Percentiles rank a stretch among this genome's conserved stretches.
Conservation (phyloP, 2,113 vertebrate genomes). For the Thunnus thynnus region DNA sequence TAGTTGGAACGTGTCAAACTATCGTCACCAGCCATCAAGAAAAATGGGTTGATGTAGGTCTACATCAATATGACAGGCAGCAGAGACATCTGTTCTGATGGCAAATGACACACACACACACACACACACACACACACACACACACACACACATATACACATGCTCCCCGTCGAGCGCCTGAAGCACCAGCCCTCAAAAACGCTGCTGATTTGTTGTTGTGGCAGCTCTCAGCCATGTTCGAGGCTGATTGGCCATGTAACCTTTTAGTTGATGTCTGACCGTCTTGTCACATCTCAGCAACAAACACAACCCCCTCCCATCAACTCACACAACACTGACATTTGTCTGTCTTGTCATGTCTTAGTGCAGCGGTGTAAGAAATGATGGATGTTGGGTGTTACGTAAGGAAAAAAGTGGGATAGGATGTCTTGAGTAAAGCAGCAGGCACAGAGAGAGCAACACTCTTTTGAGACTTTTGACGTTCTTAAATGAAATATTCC, state of each 20-base stretch:
- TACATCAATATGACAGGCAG: conserved; percentile 59
- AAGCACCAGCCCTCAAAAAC: conserved; percentile 61
- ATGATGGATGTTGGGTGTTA: conserved; percentile 61
- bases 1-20: conserved; percentile 54
- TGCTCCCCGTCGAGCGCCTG: conserved; percentile 3
- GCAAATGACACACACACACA: conserved; percentile 43
- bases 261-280: conserved; percentile 64
- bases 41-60: conserved; percentile 43
- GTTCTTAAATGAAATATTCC: conserved; percentile 40
- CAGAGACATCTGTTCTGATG: conserved; percentile 59
- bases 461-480: conserved; percentile 25
- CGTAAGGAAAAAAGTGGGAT: conserved; percentile 42
- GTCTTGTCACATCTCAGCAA: conserved; percentile 61
- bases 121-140: conserved; percentile 16
- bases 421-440: conserved; percentile 29
- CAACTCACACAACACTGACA: conserved; percentile 47
- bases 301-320: conserved; percentile 44
- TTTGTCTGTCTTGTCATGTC: conserved; percentile 63
- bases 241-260: conserved; percentile 65
- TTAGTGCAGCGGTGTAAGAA: conserved; percentile 10
- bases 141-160: background rate
- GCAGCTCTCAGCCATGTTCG: conserved; percentile 54
- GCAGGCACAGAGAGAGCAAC: conserved; percentile 10
- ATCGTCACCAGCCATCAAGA: conserved; percentile 53
- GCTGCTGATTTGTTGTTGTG: conserved; percentile 50